Evolutionary conservation across 2,113 vertebrate species (phyloP), one percentile per base, ranked within the genome.

Genomic region (Melospiza georgiana): DNA sequence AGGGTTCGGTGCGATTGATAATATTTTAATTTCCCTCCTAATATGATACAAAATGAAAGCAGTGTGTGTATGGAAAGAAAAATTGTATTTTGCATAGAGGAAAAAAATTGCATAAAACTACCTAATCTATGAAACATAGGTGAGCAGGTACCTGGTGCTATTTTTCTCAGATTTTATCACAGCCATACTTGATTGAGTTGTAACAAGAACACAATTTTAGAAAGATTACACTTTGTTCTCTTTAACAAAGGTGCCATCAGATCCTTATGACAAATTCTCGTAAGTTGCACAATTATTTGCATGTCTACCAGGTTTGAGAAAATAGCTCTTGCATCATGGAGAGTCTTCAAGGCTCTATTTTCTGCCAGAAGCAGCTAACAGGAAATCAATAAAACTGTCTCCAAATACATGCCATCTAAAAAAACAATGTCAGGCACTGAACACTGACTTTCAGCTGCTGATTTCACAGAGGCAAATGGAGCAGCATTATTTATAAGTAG

Each of bases 391-490:
- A 92, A 59, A 55, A 66, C 16, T 74, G 30, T 67, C 73, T 90
- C 22, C 30, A 76, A 87, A 91, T 74, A 67, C 67, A 55, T 44
- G 30, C 25, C 28, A 46, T 58, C 20, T 71, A 52, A 90, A 62
- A 51, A 90, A 30, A 51, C 67, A 76, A 8, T 55, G 33, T 69
- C 59, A 73, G 37, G 13, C 16, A 39, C 63, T 61, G 65, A 91
- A 52, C 67, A 67, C 52, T 72, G 72, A 65, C 21, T 88, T 96
- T 57, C 43, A 92, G 30, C 44, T 86, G 19, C 52, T 79, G 62
- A 61, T 86, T 95, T 94, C 67, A 86, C n/a, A 59, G 30, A 52
- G 5, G 68, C 48, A 96, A 73, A 97, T 41, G 49, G 25, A 96
- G 43, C 33, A 76, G 13, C 17, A 68, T 54, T 57, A 87, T 30